Conservation (phyloP, 2,888 invertebrate species). For the Barypeithes pellucidus region DNA sequence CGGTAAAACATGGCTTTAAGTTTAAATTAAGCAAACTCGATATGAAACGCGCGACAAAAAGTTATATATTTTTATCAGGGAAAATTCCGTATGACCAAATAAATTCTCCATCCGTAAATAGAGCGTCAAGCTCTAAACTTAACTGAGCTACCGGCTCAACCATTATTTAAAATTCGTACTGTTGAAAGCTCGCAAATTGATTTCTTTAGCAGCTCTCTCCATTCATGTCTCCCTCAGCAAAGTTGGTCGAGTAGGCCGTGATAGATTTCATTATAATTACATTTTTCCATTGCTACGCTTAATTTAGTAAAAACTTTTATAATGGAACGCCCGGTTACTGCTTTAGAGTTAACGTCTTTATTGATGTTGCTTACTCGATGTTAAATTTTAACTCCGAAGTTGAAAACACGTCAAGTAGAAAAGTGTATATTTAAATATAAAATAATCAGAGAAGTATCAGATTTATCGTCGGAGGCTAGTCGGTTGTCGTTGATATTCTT, state of each 20-base stretch:
- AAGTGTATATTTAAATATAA: no score
- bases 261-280: conserved; percentile 70
- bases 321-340: conserved; percentile 16
- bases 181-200: conserved; percentile 69
- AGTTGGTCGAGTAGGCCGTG: conserved; percentile 63
- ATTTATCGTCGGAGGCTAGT: no score
- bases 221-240: conserved; percentile 53
- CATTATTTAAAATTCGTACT: conserved; percentile 69
- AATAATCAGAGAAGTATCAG: no score
- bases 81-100: not conserved
- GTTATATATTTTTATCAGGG: conserved; percentile 69
- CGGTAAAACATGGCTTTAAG: conserved; percentile 68
- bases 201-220: conserved; percentile 63
- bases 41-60: conserved; percentile 61
- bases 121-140: conserved; percentile 13
- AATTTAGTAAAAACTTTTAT: conserved; percentile 64
- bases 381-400: no score
- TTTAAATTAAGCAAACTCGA: conserved; percentile 70
- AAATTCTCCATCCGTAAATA: not conserved
- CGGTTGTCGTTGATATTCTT: no score
- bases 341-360: not conserved
- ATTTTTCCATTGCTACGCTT: conserved; percentile 66
- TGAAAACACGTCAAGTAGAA: no score
- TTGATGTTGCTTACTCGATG: not conserved
- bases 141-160: conserved; percentile 62